These are phyloP conservation scores for Dipodomys merriami DNA, from an alignment of 2,113 vertebrate genomes.

Conservation along the genomic window DNA sequence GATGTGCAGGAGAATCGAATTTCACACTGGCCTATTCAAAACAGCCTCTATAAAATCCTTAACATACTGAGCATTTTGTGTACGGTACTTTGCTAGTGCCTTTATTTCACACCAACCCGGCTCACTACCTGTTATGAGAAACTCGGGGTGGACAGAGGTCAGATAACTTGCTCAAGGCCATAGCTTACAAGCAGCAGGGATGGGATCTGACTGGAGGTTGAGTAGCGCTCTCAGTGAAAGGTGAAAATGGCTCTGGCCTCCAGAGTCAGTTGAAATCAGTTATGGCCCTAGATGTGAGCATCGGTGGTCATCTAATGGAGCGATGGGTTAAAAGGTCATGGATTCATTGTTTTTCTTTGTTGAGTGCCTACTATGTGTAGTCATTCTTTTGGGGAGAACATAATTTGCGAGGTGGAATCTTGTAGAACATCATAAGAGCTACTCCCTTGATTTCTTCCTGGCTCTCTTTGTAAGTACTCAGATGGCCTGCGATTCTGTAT, in stretches of 20 bases:
- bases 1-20: background rate
- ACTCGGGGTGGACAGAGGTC: slow-evolving; percentile 29
- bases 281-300: background rate
- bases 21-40: background rate
- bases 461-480: too few relatives aligned
- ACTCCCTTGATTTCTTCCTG: background rate
- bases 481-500: background rate
- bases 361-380: background rate
- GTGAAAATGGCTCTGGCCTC: background rate
- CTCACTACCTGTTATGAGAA: background rate
- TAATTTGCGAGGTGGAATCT: background rate
- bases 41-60: background rate
- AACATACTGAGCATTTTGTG: background rate
- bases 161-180: background rate
- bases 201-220: background rate
- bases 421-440: background rate
- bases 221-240: background rate
- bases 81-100: background rate
- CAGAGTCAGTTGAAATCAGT: background rate
- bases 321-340: background rate
- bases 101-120: background rate
- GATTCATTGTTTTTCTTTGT: background rate
- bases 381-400: background rate
- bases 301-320: background rate
- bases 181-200: background rate